Evolutionary conservation across 92 coral and sea anemone genomes (phyloP).

Genomic region (Porites evermanni): DNA sequence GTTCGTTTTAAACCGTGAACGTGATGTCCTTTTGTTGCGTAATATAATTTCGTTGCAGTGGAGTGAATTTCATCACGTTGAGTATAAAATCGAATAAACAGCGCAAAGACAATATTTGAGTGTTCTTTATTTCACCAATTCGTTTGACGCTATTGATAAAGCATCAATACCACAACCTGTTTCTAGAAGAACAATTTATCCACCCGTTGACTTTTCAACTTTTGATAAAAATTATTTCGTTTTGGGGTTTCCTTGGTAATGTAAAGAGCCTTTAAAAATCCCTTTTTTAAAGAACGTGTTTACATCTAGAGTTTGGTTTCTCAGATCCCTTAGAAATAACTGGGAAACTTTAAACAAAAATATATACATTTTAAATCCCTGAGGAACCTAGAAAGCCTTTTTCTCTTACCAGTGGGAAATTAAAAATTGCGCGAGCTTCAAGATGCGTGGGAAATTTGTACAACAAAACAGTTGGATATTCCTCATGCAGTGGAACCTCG

Average conservation of each 20-base stretch:
- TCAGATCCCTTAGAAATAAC: neutral
- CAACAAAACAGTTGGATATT: neutral
- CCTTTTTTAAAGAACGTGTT: neutral
- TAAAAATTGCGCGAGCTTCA: neutral
- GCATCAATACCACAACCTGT: neutral
- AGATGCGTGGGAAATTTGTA: neutral
- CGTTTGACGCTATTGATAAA: neutral
- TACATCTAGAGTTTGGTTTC: neutral
- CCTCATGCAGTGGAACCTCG: neutral
- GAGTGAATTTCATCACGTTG: constrained; percentile 1
- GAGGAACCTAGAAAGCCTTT: neutral
- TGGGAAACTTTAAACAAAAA: neutral
- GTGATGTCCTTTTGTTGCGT: neutral
- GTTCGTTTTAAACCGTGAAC: neutral
- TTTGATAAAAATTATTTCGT: too few relatives aligned
- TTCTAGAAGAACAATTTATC: neutral
- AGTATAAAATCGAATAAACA: neutral
- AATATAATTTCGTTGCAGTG: neutral
- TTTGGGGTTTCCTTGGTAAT: neutral
- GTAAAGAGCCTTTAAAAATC: neutral
- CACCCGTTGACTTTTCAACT: too few relatives aligned
- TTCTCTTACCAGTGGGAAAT: neutral
- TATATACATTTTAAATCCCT: neutral
- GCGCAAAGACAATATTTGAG: constrained; percentile 5
- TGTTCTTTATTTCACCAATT: constrained; percentile 4